Evolutionary conservation across 2,797 vertebrate species (phyloP), one percentile per base, ranked within the genome.

Genomic region (Hydrophis major): DNA sequence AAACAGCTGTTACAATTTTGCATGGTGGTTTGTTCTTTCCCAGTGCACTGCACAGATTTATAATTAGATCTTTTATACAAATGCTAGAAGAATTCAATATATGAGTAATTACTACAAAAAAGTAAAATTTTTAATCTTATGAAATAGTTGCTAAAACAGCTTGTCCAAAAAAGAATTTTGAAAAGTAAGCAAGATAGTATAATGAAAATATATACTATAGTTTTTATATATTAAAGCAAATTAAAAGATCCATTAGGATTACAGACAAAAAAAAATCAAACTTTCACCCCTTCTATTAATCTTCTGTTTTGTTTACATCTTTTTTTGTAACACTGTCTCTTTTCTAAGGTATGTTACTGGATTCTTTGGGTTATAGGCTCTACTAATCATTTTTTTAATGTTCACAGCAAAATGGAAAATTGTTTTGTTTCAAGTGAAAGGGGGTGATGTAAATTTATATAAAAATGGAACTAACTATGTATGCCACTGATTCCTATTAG

Each of bases 1-100:
- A 93, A 95, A 83, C 63, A 94, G 42, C 92, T 25, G 92, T 61
- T 90, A 89, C 3, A 91, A 5, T 25, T 87, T 50, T 55, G 87
- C 14, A 53, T 47, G 42, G 1, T 63, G 18, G 18, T 27, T 4
- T 2, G 28, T 63, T 93, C 42, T 55, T 50, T 88, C 69, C 50
- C 32, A 63, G 28, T 16, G 55, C 2, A 18, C 16, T 13, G 27
- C 0, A 20, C 59, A 66, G 27, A 50, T 37, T 55, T 89, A 50
- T 28, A 90, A 55, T 90, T 74, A 86, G 14, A 3, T 4, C 16
- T 89, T 89, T 55, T 83, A 59, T 14, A 56, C 1, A 90, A 87
- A 90, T n/a, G 13, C 61, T 50, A 88, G 27, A 18, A 47, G 4
- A 87, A 87, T 57, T 55, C 27, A 69, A 18, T 7, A 87, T 42